These are phyloP conservation scores for Aricia agestis DNA, from an alignment of 1,140 invertebrate species.

Conservation along the genomic window DNA sequence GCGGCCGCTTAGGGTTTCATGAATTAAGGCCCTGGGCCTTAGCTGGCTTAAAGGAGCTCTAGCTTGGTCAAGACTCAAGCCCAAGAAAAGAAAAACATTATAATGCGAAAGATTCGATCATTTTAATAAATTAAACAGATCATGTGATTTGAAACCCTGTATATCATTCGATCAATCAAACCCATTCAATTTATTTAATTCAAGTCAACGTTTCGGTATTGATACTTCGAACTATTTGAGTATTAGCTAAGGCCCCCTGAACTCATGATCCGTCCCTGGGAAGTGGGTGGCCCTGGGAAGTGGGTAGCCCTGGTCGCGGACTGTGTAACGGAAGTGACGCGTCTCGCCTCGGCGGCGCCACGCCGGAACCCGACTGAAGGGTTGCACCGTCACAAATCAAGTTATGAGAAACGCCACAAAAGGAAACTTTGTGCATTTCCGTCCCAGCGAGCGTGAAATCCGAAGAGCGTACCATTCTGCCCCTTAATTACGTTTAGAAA, in stretches of 20 bases:
- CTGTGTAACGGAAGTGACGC: slow-evolving; percentile 51
- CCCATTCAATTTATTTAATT: too few species aligned
- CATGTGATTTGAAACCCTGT: too few species aligned
- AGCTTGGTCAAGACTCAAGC: too few species aligned
- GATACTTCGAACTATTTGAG: too few species aligned
- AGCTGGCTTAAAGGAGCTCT: too few species aligned
- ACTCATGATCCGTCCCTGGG: neutral
- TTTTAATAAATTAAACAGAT: too few species aligned
- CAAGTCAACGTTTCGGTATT: too few species aligned
- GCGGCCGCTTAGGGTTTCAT: too few species aligned
- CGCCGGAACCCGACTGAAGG: slow-evolving; percentile 63
- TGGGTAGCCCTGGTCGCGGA: slow-evolving; percentile 12
- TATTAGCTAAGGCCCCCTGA: neutral
- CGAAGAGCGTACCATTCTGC: slow-evolving; percentile 38
- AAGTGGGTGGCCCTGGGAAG: slow-evolving; percentile 2
- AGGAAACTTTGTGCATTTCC: slow-evolving; percentile 75
- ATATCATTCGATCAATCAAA: too few species aligned
- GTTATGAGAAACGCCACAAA: slow-evolving; percentile 73
- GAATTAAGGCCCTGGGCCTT: too few species aligned
- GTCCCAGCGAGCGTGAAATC: slow-evolving; percentile 65
- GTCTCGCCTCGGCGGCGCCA: slow-evolving; percentile 65
- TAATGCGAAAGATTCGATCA: too few species aligned
- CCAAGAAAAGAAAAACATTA: too few species aligned
- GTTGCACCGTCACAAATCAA: slow-evolving; percentile 73
- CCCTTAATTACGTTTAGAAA: slow-evolving; percentile 43